These are phyloP conservation scores for Zapornia atra DNA, from an alignment of 2,113 vertebrate genomes.

Conservation along the genomic window DNA sequence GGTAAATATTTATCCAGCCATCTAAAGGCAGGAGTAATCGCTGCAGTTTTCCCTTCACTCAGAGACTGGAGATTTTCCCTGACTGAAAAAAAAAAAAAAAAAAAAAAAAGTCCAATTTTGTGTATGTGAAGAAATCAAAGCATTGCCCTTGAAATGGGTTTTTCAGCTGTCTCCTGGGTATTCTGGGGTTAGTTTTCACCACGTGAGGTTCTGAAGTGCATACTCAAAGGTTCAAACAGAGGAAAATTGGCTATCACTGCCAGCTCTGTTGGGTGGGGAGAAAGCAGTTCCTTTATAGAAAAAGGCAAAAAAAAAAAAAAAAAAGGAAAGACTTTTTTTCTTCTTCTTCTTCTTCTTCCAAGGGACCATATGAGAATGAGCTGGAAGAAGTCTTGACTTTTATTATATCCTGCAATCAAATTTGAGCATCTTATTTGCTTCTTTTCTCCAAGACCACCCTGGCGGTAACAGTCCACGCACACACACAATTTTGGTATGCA, in stretches of 20 bases:
- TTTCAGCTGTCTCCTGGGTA: conserved; percentile 65
- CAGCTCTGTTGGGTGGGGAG: conserved; percentile 55
- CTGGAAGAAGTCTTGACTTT: conserved; percentile 65
- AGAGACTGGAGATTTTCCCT: conserved; percentile 34
- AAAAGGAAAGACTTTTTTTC: neutral
- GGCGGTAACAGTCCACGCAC: conserved; percentile 35
- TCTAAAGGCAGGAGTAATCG: conserved; percentile 57
- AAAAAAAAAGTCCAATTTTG: conserved; percentile 27
- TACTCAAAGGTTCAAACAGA: conserved; percentile 64
- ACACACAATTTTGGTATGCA: conserved; percentile 65
- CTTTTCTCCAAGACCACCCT: conserved; percentile 70
- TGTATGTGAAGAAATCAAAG: conserved; percentile 60
- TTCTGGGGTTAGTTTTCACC: conserved; percentile 67
- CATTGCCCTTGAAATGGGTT: conserved; percentile 44
- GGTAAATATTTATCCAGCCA: conserved; percentile 68
- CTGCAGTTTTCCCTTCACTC: conserved; percentile 63
- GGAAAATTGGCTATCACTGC: conserved; percentile 60
- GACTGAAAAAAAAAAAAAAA: neutral
- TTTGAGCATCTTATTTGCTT: conserved; percentile 67
- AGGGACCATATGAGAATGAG: conserved; percentile 25
- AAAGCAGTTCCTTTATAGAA: conserved; percentile 53
- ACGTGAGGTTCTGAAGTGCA: conserved; percentile 67
- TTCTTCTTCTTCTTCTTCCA: conserved; percentile 27
- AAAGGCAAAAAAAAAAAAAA: neutral
- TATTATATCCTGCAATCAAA: conserved; percentile 74